Conservation (phyloP, 2,888 invertebrate genomes). For the Anthrax anthrax region DNA sequence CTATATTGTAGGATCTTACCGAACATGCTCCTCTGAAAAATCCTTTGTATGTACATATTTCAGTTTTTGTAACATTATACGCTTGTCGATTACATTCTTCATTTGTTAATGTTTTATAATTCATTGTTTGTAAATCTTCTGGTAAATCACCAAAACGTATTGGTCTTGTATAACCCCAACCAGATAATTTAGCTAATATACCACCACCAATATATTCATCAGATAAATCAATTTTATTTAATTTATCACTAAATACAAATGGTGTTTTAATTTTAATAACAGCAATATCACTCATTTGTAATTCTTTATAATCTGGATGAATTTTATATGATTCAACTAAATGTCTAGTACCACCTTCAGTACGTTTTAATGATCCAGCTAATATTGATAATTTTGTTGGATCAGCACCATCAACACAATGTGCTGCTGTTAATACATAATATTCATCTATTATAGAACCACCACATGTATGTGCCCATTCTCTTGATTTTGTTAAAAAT, state of each 20-base stretch:
- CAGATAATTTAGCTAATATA: slow-evolving; percentile 23
- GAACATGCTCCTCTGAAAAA: slow-evolving; percentile 24
- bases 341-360: slow-evolving; percentile 19
- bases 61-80: slow-evolving; percentile 23
- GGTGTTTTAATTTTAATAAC: slow-evolving; percentile 25
- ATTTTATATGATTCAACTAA: slow-evolving; percentile 23
- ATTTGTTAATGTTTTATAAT: slow-evolving; percentile 26
- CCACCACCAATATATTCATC: slow-evolving; percentile 21
- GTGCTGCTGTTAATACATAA: slow-evolving; percentile 30
- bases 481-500: slow-evolving; percentile 15
- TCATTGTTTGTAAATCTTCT: slow-evolving; percentile 22
- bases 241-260: slow-evolving; percentile 21
- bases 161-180: slow-evolving; percentile 30
- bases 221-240: slow-evolving; percentile 32
- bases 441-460: slow-evolving; percentile 28
- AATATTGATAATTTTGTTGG: slow-evolving; percentile 12
- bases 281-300: slow-evolving; percentile 30
- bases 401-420: slow-evolving; percentile 28
- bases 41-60: slow-evolving; percentile 26
- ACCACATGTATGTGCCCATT: slow-evolving; percentile 29
- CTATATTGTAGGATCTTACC: slow-evolving; percentile 15
- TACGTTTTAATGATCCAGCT: slow-evolving; percentile 12
- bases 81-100: slow-evolving; percentile 22
- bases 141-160: slow-evolving; percentile 21
- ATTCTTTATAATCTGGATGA: slow-evolving; percentile 26